Evolutionary conservation across 1,140 invertebrate genomes (phyloP), one percentile per base, ranked within the genome.

Genomic region (Drosophila chauvacae): DNA sequence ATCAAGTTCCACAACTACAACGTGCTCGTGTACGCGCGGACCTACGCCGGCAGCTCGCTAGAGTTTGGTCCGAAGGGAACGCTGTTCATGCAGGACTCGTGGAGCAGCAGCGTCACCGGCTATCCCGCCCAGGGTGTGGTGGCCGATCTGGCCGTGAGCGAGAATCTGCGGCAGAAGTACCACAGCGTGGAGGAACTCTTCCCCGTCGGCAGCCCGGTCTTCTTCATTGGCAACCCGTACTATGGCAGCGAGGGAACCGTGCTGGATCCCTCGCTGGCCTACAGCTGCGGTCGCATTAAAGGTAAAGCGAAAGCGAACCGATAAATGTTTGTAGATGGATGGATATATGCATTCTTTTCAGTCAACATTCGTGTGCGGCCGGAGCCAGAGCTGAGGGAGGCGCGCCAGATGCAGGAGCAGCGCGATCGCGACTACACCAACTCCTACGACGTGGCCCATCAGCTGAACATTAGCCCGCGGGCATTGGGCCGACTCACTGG

Each of bases 401-500:
- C 92, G 0, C 84, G 75, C 16, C n/a, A 70, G 16, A 14, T 93
- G 14, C 90, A 93, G 60, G 64, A 91, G 18, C 66, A 91, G 28
- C 68, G 86, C 0, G 80, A 87, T 26, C 63, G 58, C 13, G 91
- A 84, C 39, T 94, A 93, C 51, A 71, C 92, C 30, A 86, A 91
- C 77, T 75, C 92, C 4, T 91, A 81, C 55, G 70, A 80, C 13
- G 86, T 91, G 1, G 78, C 92, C 7, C 71, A 70, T 0, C 53
- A 75, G 59, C 55, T 78, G 37, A 83, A 68, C 79, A 93, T 98
- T 64, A 95, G 94, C 50, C 90, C 94, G 1, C 94, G 95, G 69
- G 93, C 98, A 53, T 87, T 99, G 51, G 96, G 97, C 1, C 94
- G 97, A 26, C 95, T 99, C 16, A 98, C 97, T 1, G 97, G 97